Conservation (phyloP, 2,797 vertebrate species). For the Artibeus jamaicensis region DNA sequence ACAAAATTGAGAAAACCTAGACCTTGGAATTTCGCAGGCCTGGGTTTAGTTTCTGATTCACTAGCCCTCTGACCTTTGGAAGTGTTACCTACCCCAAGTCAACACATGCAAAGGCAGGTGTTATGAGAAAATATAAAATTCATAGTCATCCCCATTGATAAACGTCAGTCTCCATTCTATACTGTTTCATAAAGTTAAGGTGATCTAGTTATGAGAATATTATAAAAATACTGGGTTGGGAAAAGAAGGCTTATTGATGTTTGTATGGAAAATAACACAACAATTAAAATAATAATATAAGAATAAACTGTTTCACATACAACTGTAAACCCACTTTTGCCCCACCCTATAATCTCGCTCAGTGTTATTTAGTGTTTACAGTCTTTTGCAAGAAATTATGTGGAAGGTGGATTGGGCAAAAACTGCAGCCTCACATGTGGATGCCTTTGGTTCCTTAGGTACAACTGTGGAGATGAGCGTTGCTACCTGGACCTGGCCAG, state of each 20-base stretch:
- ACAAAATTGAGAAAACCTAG: not conserved
- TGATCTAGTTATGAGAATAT: not conserved
- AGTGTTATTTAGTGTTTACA: not conserved
- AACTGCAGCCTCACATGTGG: not conserved
- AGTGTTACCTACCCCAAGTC: not conserved
- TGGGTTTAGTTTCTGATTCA: not conserved
- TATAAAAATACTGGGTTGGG: not conserved
- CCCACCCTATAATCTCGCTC: not conserved
- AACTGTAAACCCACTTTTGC: not conserved
- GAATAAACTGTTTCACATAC: not conserved
- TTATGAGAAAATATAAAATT: not conserved
- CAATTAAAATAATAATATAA: not conserved
- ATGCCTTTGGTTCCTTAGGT: conserved; percentile 82
- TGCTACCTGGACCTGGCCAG: conserved; percentile 97
- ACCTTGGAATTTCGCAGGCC: not conserved
- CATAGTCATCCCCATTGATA: not conserved
- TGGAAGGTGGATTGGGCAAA: not conserved
- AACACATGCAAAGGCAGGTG: not conserved
- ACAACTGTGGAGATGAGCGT: conserved; percentile 97
- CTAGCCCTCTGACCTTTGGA: not conserved
- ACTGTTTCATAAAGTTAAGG: not conserved
- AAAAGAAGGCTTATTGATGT: not conserved
- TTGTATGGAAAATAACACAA: not conserved
- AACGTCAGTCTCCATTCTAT: not conserved
- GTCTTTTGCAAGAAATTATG: not conserved